phyloP scores from a whole-genome alignment of 2,113 vertebrate genomes.

The Mustela nigripes region DNA sequence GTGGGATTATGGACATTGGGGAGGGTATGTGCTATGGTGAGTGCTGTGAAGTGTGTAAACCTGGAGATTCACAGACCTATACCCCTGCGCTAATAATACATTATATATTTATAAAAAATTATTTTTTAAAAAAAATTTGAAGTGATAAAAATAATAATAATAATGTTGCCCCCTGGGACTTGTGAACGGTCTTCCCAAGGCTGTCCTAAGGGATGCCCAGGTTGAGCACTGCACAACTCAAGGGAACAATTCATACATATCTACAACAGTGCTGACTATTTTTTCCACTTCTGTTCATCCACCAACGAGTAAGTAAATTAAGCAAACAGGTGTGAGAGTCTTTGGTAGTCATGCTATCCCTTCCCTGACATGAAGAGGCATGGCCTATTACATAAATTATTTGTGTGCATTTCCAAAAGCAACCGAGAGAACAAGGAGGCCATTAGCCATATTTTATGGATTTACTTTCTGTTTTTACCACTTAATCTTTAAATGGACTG shows the following conservation, averaged over 20 bases:
- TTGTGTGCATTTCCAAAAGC: not conserved
- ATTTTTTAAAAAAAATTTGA: too few species aligned
- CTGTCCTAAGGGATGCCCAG: not conserved
- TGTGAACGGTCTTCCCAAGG: accelerated
- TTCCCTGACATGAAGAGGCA: not conserved
- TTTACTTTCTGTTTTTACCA: slow-evolving; percentile 45
- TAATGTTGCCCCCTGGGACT: not conserved
- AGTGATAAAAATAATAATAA: not conserved
- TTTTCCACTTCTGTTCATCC: not conserved
- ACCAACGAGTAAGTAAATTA: not conserved
- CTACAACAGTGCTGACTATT: not conserved
- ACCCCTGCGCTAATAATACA: too few species aligned
- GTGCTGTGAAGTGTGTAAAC: too few species aligned
- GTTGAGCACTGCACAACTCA: not conserved
- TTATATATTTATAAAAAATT: too few species aligned
- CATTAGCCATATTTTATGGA: not conserved
- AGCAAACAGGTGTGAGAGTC: not conserved
- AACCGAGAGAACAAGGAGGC: not conserved
- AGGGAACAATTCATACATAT: not conserved
- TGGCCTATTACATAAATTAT: not conserved
- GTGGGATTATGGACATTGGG: too few species aligned
- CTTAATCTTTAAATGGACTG: slow-evolving; percentile 70
- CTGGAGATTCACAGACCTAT: too few species aligned
- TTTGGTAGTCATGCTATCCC: not conserved
- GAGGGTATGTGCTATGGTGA: too few species aligned